Conservation (phyloP, 1,140 invertebrate genomes). For the Psilanteris sp. region DNA sequence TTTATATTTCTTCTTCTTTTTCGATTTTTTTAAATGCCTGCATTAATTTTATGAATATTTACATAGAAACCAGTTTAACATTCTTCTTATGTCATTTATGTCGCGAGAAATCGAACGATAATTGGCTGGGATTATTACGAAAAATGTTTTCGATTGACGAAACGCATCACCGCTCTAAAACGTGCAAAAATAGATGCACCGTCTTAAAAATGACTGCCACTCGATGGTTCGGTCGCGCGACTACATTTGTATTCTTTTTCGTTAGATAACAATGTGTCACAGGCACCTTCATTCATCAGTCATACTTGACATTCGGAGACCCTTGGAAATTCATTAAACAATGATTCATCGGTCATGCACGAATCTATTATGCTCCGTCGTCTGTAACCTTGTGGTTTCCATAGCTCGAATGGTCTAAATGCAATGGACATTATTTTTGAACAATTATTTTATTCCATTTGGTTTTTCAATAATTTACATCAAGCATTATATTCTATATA, state of each 20-base stretch:
- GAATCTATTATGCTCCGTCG: slow-evolving; percentile 35
- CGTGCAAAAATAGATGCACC: slow-evolving; percentile 2
- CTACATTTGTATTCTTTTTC: slow-evolving; percentile 9
- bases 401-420: slow-evolving; percentile 14
- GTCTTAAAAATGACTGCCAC: background rate
- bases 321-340: slow-evolving; percentile 61
- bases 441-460: background rate
- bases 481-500: no score
- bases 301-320: slow-evolving; percentile 49
- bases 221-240: no score
- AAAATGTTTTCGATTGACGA: slow-evolving; percentile 15
- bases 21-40: background rate
- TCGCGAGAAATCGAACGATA: slow-evolving; percentile 20
- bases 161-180: slow-evolving; percentile 3
- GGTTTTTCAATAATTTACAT: no score
- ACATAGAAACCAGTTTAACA: slow-evolving; percentile 28
- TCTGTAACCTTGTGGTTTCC: slow-evolving; percentile 38
- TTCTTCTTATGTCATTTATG: slow-evolving; percentile 13
- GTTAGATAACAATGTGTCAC: slow-evolving; percentile 10
- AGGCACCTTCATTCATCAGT: slow-evolving; percentile 25
- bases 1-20: slow-evolving; percentile 3
- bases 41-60: slow-evolving; percentile 35
- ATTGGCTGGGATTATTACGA: slow-evolving; percentile 19
- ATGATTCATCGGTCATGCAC: slow-evolving; percentile 54
- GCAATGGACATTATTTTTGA: background rate